These are phyloP conservation scores for Dexiosoma caninum DNA, from an alignment of 2,888 invertebrate species.

Conservation along the genomic window DNA sequence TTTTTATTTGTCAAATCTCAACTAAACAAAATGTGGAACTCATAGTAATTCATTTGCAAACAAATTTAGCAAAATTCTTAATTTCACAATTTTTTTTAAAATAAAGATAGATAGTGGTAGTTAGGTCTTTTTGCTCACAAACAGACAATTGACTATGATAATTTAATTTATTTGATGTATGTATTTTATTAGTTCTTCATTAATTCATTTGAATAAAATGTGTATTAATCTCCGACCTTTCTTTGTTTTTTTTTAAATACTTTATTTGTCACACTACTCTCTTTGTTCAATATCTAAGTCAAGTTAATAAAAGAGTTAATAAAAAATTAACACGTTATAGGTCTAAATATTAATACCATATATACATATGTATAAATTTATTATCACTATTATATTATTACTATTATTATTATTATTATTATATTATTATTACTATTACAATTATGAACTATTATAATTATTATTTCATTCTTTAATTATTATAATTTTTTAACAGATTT, in stretches of 20 bases:
- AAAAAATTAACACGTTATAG: conserved; percentile 60
- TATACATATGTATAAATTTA: conserved; percentile 56
- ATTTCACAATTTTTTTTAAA: no score
- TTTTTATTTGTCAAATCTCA: neutral
- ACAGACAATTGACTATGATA: neutral
- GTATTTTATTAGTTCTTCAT: conserved; percentile 16
- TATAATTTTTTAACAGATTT: conserved; percentile 55
- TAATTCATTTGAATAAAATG: conserved; percentile 12
- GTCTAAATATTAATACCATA: conserved; percentile 44
- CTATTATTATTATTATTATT: conserved; percentile 31
- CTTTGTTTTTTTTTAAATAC: conserved; percentile 28
- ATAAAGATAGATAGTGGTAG: neutral
- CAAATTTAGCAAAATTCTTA: neutral
- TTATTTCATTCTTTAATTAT: conserved; percentile 41
- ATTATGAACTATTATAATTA: conserved; percentile 38
- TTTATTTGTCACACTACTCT: conserved; percentile 56
- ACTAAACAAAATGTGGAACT: neutral
- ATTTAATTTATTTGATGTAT: neutral
- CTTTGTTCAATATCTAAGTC: conserved; percentile 71
- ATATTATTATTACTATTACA: conserved; percentile 33
- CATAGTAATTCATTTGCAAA: neutral
- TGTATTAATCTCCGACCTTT: conserved; percentile 39
- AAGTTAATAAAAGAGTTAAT: conserved; percentile 65
- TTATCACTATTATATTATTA: conserved; percentile 45
- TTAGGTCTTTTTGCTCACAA: conserved; percentile 22